Conservation (phyloP, 2,888 invertebrate species). For the Atethmia centrago region DNA sequence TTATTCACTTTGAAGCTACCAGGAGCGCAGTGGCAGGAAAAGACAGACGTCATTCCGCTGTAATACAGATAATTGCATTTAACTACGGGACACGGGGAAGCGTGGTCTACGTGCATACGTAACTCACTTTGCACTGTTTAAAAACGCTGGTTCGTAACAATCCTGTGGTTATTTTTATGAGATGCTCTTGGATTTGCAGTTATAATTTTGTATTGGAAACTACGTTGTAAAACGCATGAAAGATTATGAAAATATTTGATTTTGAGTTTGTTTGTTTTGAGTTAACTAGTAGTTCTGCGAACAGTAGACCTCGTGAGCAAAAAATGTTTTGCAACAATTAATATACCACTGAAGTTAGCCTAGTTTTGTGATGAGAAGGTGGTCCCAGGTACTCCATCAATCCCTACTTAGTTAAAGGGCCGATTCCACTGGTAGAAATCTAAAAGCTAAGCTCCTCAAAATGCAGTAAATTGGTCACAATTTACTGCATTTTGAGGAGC, state of each 20-base stretch:
- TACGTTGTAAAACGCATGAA: neutral
- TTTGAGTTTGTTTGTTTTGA: neutral
- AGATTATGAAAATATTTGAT: neutral
- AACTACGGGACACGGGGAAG: slow-evolving; percentile 73
- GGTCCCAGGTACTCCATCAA: too few species aligned
- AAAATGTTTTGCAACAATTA: too few species aligned
- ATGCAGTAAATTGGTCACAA: too few species aligned
- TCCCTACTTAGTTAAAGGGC: too few species aligned
- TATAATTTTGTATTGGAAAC: slow-evolving; percentile 2
- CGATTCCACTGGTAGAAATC: too few species aligned
- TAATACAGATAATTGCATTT: slow-evolving; percentile 83
- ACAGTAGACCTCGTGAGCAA: too few species aligned
- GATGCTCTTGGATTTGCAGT: slow-evolving; percentile 13
- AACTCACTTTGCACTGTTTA: slow-evolving; percentile 80
- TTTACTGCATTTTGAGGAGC: too few species aligned
- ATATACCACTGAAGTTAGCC: too few species aligned
- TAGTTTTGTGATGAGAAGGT: too few species aligned
- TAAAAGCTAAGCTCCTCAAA: too few species aligned
- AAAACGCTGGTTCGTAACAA: slow-evolving; percentile 69
- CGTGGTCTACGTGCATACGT: slow-evolving; percentile 73
- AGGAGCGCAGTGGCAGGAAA: slow-evolving; percentile 57
- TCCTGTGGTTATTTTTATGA: slow-evolving; percentile 50
- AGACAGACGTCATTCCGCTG: slow-evolving; percentile 76
- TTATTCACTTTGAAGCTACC: slow-evolving; percentile 54
- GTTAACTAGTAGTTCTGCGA: too few species aligned